These are phyloP conservation scores for Epizoanthus illoricatus DNA, from an alignment of 92 coral and sea anemone species.

Conservation along the genomic window DNA sequence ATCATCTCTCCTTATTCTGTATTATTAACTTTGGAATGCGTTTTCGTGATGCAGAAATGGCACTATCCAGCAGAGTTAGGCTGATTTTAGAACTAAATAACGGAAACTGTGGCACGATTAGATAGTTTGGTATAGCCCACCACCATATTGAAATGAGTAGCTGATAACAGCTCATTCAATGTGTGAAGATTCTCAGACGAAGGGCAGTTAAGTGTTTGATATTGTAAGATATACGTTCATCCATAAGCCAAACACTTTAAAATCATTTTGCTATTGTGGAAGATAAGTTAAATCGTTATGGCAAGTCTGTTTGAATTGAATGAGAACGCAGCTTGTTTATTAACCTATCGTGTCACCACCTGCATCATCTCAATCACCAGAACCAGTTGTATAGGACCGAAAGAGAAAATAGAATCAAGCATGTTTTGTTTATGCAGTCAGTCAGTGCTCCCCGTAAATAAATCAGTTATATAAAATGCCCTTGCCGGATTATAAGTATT, in stretches of 20 bases:
- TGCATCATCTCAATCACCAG: too few species aligned
- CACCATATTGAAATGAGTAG: not conserved
- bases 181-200: not conserved
- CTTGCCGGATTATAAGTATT: too few species aligned
- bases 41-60: not conserved
- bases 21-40: not conserved
- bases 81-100: not conserved
- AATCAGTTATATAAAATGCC: too few species aligned
- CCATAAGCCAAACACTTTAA: not conserved
- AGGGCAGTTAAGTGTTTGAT: not conserved
- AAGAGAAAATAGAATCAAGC: too few species aligned
- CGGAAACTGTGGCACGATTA: constrained; percentile 15
- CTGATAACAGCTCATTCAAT: constrained; percentile 14
- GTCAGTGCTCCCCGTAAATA: too few species aligned
- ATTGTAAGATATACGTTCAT: not conserved
- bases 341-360: too few species aligned
- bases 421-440: too few species aligned
- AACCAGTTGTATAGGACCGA: too few species aligned
- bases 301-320: too few species aligned
- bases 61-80: not conserved
- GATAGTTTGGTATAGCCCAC: not conserved
- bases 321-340: too few species aligned
- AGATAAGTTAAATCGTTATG: too few species aligned
- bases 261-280: not conserved
- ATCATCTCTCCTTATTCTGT: not conserved